A percentile compares a stretch with the other conserved stretches of the same genome.
phyloP scores from a whole-genome alignment of 2,888 invertebrate genomes.

The Elysia crispata region DNA sequence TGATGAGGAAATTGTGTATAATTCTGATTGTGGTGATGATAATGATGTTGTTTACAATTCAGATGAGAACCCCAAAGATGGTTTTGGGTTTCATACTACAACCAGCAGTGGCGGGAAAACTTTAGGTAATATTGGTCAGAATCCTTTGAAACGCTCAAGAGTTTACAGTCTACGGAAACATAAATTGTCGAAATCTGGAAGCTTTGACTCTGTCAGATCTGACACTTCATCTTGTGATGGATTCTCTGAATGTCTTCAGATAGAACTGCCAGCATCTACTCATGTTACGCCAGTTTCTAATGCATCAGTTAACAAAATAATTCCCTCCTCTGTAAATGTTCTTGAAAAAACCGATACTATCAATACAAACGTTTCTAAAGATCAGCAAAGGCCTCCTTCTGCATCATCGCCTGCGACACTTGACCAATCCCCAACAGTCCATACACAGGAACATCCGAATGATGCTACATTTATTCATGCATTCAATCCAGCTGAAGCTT shows the following conservation, averaged over 20 bases:
- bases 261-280: background rate
- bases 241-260: background rate
- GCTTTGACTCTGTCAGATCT: background rate
- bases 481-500: too few relatives aligned
- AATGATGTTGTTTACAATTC: background rate
- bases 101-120: too few relatives aligned
- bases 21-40: background rate
- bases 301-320: too few relatives aligned
- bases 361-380: too few relatives aligned
- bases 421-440: too few relatives aligned
- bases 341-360: too few relatives aligned
- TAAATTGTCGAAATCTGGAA: background rate
- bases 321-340: too few relatives aligned
- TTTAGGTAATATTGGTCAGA: background rate
- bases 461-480: too few relatives aligned
- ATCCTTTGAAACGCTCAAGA: slow-evolving; percentile 24
- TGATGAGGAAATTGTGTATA: slow-evolving; percentile 37
- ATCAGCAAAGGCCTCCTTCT: too few relatives aligned
- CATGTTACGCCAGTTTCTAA: too few relatives aligned
- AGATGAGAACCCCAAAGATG: background rate
- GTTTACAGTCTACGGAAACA: slow-evolving; percentile 26
- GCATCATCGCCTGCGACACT: too few relatives aligned
- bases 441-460: too few relatives aligned
- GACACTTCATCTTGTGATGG: slow-evolving; percentile 15
- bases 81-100: background rate